phyloP scores from a whole-genome alignment of 1,140 invertebrate genomes.

The Drosophila carrolli region DNA sequence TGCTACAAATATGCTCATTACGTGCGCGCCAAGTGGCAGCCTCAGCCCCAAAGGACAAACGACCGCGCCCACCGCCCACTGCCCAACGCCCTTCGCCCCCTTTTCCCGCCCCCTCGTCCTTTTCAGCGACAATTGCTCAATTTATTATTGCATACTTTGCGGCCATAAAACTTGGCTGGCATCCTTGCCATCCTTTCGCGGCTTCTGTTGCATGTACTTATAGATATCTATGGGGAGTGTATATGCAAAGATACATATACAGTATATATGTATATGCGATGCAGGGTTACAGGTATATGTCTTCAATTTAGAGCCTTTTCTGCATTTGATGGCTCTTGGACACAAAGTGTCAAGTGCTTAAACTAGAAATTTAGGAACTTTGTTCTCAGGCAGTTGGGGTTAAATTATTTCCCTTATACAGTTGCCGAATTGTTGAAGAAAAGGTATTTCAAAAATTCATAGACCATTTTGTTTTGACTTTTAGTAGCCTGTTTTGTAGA shows the following conservation, averaged over 20 bases:
- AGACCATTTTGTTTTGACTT: too few relatives aligned
- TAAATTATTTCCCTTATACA: too few relatives aligned
- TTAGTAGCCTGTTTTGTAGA: too few relatives aligned
- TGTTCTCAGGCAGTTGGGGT: too few relatives aligned
- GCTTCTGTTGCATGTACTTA: conserved; percentile 46
- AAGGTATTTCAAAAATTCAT: too few relatives aligned
- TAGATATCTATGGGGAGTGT: conserved; percentile 18
- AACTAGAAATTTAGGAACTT: too few relatives aligned
- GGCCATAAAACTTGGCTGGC: conserved; percentile 67
- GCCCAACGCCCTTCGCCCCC: neutral
- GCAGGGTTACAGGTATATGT: conserved; percentile 12
- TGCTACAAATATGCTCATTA: conserved; percentile 82
- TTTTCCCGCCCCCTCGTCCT: neutral
- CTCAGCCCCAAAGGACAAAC: conserved; percentile 1
- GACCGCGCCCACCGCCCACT: neutral
- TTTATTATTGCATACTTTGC: conserved; percentile 81
- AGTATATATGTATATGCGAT: conserved; percentile 1
- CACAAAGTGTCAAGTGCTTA: neutral
- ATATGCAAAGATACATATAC: neutral
- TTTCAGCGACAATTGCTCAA: conserved; percentile 73
- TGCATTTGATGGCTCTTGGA: conserved; percentile 2
- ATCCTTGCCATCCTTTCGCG: conserved; percentile 20
- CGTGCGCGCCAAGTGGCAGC: conserved; percentile 66
- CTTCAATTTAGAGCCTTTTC: conserved; percentile 8
- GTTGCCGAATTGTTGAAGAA: too few relatives aligned